Evolutionary conservation across 2,888 invertebrate genomes (phyloP), one percentile per base, ranked within the genome.

Genomic region (Drosophila algonquin): DNA sequence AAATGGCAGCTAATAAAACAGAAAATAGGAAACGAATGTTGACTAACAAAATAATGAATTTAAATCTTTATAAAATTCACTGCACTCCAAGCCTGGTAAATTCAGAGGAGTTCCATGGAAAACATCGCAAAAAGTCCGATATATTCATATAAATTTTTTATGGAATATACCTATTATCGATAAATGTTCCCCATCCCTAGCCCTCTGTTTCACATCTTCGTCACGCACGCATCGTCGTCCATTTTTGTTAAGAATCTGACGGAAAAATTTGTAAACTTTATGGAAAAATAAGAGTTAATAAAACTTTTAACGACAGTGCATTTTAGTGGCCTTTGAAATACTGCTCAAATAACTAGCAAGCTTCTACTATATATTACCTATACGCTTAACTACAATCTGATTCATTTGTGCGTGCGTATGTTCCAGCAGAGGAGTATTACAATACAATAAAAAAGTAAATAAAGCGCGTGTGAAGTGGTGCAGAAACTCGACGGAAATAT

Each of bases 291-390:
- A 68, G 54, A 73, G 54, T 65, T 45, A 72, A 48, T 59, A 30
- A 16, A 55, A 64, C 50, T 75, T 62, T 47, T 63, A 65, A 56
- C 45, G 65, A 75, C 61, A 89, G 83, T 83, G 83, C 83, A 83
- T 83, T 89, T 87, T 75, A 83, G 83, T 83, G 83, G 83, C 83
- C 83, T 83, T 83, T 75, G 56, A 79, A 83, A 87, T 84, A 83
- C 85, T 89, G 83, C 89, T 83, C 89, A 89, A 86, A 62, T 40
- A 45, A 48, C 58, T 54, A 73, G 72, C 71, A 87, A 83, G 89
- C 83, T 79, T 79, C 84, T 81, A 57, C 52, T 71, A 63, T 72
- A 48, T 55, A 62, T 73, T 81, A 75, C 32, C 64, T 69, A 69
- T 67, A 73, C 69, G 57, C 50, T 54, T 21, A 71, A 71, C 52